phyloP scores from a whole-genome alignment of 2,113 vertebrate genomes.

The Cervus canadensis region DNA sequence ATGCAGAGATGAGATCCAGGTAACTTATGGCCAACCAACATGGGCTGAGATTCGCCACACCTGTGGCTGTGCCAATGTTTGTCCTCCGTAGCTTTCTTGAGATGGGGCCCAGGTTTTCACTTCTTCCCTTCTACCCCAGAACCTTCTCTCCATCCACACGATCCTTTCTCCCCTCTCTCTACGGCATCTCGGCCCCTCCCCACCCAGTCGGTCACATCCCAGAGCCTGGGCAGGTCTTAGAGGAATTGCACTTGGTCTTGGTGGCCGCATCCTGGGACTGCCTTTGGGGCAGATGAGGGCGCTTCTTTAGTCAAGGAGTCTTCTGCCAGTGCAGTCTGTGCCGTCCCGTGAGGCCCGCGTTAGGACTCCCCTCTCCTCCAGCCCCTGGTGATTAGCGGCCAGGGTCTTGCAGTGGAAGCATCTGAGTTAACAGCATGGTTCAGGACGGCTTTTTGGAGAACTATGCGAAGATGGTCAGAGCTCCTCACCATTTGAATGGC shows the following conservation, averaged over 20 bases:
- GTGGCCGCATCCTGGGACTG: not conserved
- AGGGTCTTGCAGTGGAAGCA: fast-evolving
- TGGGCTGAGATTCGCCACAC: not conserved
- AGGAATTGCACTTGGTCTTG: not conserved
- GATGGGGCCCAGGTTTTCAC: not conserved
- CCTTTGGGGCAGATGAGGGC: not conserved
- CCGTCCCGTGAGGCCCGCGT: fast-evolving
- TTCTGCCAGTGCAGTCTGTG: not conserved
- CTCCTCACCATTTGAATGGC: not conserved
- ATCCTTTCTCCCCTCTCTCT: not conserved
- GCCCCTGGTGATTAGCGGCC: fast-evolving
- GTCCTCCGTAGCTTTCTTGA: not conserved
- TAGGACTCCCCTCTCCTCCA: not conserved
- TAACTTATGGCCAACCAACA: not conserved
- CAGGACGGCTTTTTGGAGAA: not conserved
- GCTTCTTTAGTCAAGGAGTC: not conserved
- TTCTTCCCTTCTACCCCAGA: not conserved
- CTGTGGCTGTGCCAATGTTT: not conserved
- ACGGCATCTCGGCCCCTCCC: too few relatives aligned
- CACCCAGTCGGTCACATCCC: not conserved
- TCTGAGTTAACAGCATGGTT: not conserved
- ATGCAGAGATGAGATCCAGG: not conserved
- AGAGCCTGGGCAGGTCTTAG: not conserved
- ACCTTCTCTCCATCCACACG: not conserved
- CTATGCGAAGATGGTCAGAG: not conserved